Percentiles rank a stretch among this genome's conserved stretches.
Conservation (phyloP, 30 jellyfish, hydroid and myxozoan genomes). For the Clytia hemisphaerica region DNA sequence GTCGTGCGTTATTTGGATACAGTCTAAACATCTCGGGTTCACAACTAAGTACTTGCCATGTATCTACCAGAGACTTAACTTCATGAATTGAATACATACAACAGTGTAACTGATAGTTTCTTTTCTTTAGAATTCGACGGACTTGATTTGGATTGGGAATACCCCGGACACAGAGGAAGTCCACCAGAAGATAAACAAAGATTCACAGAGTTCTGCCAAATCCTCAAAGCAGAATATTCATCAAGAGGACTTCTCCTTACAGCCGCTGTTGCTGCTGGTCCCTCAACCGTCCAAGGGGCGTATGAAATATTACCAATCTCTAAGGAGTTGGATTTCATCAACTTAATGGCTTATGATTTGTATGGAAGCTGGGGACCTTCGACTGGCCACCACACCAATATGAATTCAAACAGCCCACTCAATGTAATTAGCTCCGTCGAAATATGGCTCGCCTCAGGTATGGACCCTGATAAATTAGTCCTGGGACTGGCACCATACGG, state of each 20-base stretch:
- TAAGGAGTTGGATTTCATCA: slow-evolving; percentile 20
- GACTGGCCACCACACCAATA: slow-evolving; percentile 38
- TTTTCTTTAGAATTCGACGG: slow-evolving; percentile 24
- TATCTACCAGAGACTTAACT: too few species aligned
- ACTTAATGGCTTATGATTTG: slow-evolving; percentile 26
- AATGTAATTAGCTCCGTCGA: too few species aligned
- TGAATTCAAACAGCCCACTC: too few species aligned
- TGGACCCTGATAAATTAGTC: slow-evolving; percentile 5
- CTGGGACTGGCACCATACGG: slow-evolving; percentile 32
- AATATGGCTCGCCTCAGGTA: slow-evolving; percentile 2
- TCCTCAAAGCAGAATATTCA: background rate
- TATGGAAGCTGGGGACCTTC: slow-evolving; percentile 14
- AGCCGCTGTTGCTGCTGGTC: slow-evolving; percentile 46
- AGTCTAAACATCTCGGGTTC: too few species aligned
- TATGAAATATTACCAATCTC: slow-evolving; percentile 9
- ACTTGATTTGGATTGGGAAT: slow-evolving; percentile 33
- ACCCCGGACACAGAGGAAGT: slow-evolving; percentile 18
- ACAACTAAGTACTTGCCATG: too few species aligned
- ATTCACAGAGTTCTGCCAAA: slow-evolving; percentile 14
- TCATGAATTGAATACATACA: too few species aligned
- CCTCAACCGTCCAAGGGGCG: slow-evolving; percentile 1
- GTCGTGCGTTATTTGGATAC: too few species aligned
- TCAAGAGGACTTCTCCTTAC: slow-evolving; percentile 15
- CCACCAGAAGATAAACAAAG: slow-evolving; percentile 19
- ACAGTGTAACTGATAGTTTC: too few species aligned